phyloP scores from a whole-genome alignment of 2,888 invertebrate genomes.

The Pseudococcus jackbeardsleyi region DNA sequence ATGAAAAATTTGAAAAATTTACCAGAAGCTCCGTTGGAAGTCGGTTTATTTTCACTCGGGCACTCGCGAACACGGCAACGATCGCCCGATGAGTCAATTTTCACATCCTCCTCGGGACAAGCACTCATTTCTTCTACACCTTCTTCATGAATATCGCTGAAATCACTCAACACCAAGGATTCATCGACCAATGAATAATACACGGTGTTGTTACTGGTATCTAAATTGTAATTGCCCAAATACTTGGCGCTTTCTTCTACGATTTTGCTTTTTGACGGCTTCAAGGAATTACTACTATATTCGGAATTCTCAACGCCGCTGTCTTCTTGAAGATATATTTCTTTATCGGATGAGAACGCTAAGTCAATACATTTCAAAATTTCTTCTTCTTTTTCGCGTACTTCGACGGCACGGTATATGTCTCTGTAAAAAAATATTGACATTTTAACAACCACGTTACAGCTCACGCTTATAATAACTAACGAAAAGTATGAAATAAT shows the following conservation, averaged over 20 bases:
- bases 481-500: neutral
- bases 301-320: constrained; percentile 13
- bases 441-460: neutral
- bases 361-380: constrained; percentile 59
- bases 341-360: constrained; percentile 33
- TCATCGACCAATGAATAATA: constrained; percentile 59
- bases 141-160: constrained; percentile 62
- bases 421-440: constrained; percentile 38
- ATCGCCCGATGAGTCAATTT: constrained; percentile 17
- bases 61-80: neutral
- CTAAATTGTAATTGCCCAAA: neutral
- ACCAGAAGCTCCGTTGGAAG: neutral
- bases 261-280: neutral
- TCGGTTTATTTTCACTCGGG: neutral
- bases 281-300: neutral
- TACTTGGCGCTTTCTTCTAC: constrained; percentile 39
- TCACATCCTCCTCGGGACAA: neutral
- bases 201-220: constrained; percentile 26
- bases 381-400: constrained; percentile 58
- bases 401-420: constrained; percentile 50
- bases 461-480: neutral
- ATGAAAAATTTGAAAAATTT: constrained; percentile 56
- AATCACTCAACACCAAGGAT: constrained; percentile 60
- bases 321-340: neutral
- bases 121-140: constrained; percentile 49